Evolutionary conservation across 2,888 invertebrate species (phyloP), one percentile per base, ranked within the genome.

Genomic region (Andrena minutula): DNA sequence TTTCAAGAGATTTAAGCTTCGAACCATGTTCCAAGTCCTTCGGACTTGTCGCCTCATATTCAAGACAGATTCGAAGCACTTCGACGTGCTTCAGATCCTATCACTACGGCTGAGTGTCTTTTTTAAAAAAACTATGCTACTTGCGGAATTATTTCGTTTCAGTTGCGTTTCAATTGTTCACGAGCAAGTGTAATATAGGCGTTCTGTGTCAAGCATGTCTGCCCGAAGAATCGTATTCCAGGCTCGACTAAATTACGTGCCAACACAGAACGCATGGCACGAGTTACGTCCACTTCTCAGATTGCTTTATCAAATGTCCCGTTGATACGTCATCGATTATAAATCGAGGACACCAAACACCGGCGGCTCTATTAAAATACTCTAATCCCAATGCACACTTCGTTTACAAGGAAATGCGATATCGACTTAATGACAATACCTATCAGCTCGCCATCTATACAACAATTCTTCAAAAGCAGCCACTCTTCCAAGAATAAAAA

Each of bases 281-380:
- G 79, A 69, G 83, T 68, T 74, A 32, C 58, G 47, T 63, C 60
- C 61, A 8, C 76, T 60, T 32, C 64, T 72, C 82, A 72, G n/a
- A 78, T 80, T 78, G 72, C 79, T 78, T 66, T 68, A 63, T 78
- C 80, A 16, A 72, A 66, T 80, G 49, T 64, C 77, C 8, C 41
- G 20, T 65, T 70, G 49, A 76, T 76, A 76, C 32, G 28, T 35
- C 35, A 47, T 53, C 77, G 71, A 71, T 71, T 47, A 71, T 66
- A 51, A 63, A 63, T 32, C 56, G 23, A 30, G 23, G 61, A 56
- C 26, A 72, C 32, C 66, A 12, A 66, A 63, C 26, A 47, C 47
- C 32, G 32, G 35, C 47, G 41, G 12, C 30, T 32, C 35, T 47
- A 12, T 64, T 58, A 23, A 53, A 8, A 20, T 28, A 10, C 28